These are phyloP conservation scores for Drosophila rubida DNA, from an alignment of 2,888 invertebrate species.

Conservation along the genomic window DNA sequence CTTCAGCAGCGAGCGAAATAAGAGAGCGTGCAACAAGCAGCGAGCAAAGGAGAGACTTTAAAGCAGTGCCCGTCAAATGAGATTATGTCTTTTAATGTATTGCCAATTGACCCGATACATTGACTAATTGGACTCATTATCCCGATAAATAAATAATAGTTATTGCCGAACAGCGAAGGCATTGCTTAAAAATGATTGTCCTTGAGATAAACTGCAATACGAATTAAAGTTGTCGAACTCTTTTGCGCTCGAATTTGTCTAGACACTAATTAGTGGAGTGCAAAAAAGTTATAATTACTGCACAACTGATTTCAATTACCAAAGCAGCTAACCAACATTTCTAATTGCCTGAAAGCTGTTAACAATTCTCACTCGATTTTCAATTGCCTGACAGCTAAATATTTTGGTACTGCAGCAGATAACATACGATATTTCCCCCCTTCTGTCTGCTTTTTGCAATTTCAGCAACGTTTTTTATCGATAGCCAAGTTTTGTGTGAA, in stretches of 20 bases:
- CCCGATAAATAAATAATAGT: not conserved
- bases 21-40: not conserved
- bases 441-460: not conserved
- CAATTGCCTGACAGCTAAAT: conserved; percentile 20
- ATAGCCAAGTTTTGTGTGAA: conserved; percentile 12
- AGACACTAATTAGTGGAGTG: too few species aligned
- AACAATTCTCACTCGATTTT: not conserved
- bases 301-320: not conserved
- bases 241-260: too few species aligned
- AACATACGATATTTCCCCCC: not conserved
- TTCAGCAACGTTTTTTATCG: conserved; percentile 17
- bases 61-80: conserved; percentile 3
- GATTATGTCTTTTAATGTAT: conserved; percentile 16
- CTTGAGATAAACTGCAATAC: not conserved
- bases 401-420: too few species aligned
- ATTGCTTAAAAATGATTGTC: not conserved
- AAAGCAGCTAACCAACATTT: not conserved
- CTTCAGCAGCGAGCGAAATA: not conserved
- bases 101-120: conserved; percentile 10
- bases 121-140: conserved; percentile 21
- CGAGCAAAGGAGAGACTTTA: not conserved
- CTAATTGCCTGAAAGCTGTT: not conserved
- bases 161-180: not conserved
- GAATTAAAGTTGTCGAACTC: too few species aligned
- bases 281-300: too few species aligned